Percentiles rank a stretch among this genome's conserved stretches.
Conservation (phyloP, 2,113 vertebrate genomes). For the Scolopax mira region DNA sequence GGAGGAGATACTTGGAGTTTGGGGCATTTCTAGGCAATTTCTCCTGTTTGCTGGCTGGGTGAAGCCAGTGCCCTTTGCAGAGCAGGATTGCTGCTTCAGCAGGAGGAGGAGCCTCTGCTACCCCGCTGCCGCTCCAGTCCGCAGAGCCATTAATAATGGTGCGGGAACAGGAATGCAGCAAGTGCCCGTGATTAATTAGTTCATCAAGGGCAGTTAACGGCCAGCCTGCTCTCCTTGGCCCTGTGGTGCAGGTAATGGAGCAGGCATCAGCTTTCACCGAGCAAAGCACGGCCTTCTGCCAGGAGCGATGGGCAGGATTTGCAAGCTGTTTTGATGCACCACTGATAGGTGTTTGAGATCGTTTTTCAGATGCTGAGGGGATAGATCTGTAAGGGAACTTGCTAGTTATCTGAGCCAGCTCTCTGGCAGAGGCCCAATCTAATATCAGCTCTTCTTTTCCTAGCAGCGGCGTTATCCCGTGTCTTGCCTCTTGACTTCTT, state of each 20-base stretch:
- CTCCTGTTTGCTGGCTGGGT: background rate
- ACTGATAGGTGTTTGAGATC: background rate
- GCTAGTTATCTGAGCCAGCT: background rate
- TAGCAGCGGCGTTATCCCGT: background rate
- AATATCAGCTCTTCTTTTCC: background rate
- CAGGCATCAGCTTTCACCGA: background rate
- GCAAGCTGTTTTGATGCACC: background rate
- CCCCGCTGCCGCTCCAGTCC: background rate
- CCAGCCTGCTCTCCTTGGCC: background rate
- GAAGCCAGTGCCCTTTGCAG: background rate
- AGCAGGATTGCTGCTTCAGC: conserved; percentile 13
- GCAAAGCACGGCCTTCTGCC: background rate
- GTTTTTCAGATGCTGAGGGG: background rate
- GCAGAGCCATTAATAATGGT: background rate
- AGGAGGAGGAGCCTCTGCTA: background rate
- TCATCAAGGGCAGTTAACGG: background rate
- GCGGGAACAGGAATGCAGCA: background rate
- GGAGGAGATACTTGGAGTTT: background rate
- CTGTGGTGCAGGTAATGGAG: background rate
- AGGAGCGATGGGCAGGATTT: background rate
- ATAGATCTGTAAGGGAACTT: background rate
- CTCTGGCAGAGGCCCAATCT: background rate
- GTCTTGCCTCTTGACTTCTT: background rate
- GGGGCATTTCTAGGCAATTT: background rate
- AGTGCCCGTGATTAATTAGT: conserved; percentile 27